Evolutionary conservation across 2,113 vertebrate species (phyloP).

Genomic region (Perca fluviatilis): DNA sequence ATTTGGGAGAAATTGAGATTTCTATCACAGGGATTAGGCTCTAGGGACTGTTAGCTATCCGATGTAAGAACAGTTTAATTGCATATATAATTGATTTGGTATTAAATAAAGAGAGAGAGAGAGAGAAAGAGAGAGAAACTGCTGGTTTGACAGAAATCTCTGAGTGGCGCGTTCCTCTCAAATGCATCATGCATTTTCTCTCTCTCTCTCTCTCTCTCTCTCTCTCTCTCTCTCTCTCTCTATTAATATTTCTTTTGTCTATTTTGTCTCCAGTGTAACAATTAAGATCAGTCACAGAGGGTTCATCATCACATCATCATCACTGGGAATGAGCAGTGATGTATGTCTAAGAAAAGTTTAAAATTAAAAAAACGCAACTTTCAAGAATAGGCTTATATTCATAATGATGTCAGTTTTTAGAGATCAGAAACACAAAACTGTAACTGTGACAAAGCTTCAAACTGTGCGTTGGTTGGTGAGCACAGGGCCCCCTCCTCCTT

Average conservation of each 20-base stretch:
- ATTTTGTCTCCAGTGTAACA: background rate
- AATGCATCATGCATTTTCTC: background rate
- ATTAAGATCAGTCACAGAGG: background rate
- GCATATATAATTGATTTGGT: constrained; percentile 54
- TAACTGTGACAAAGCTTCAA: background rate
- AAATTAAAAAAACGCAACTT: background rate
- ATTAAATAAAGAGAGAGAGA: constrained; percentile 12
- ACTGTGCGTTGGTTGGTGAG: background rate
- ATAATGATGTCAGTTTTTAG: background rate
- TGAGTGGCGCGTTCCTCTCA: background rate
- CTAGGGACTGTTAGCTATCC: constrained; percentile 10
- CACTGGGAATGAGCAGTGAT: background rate
- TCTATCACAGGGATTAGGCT: constrained; percentile 54
- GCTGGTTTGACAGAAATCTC: constrained; percentile 35
- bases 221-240: too few relatives aligned
- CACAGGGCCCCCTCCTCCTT: background rate
- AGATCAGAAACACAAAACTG: background rate
- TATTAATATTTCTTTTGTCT: background rate
- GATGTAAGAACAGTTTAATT: constrained; percentile 52
- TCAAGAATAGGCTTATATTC: background rate
- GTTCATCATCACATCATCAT: background rate
- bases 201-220: background rate
- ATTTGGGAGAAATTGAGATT: constrained; percentile 51
- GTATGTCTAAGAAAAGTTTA: background rate
- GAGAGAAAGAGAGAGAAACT: background rate